Base-by-base conservation (phyloP, 2,797 vertebrate genomes). In the Ibycter americanus region DNA sequence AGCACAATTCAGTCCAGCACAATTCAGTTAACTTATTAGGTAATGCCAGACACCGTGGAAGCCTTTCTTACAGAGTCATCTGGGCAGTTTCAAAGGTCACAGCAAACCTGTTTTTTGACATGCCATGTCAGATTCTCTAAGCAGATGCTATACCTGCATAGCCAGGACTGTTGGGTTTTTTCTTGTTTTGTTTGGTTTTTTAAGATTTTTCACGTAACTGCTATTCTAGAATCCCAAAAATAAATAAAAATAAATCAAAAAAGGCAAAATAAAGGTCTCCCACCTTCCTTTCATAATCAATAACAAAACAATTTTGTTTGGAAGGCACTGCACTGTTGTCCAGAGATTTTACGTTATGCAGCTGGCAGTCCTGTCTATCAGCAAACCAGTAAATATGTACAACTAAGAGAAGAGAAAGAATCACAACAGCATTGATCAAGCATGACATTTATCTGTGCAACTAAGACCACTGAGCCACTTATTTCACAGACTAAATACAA, bases 61-160 rank as follows among this genome's bases (percentile, higher is more conserved):
- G 46, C 34, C 61, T 16, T 70, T 62, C 84, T 46, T 42, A 21
- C 16, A 17, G 72, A 82, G 47, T 11, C 90, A 46, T 67, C 83
- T 90, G 93, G 83, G 73, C 83, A 86, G 65, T 27, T 58, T 68
- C 94, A 93, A 65, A 96, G 88, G 83, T 83, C 77, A 49, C 58
- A 52, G 73, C 80, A 74, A 84, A 56, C 10, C 85, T 55, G 58
- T 0, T 4, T 73, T 83, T 8, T 74, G 80, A 59, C 46, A 15
- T 11, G 52, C 25, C 79, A 31, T 1, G 0, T 55, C 89, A 71
- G 8, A 67, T 11, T 36, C 47, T 62, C 82, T 16, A 10, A 47
- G 86, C 61, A 83, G 47, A 32, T 42, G 27, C 65, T 40, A 10
- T 1, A 25, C 17, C 11, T 23, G 27, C 59, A 76, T 0, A 65